These are phyloP conservation scores for Heterodera schachtii DNA, from an alignment of 1,140 invertebrate species.

Conservation along the genomic window DNA sequence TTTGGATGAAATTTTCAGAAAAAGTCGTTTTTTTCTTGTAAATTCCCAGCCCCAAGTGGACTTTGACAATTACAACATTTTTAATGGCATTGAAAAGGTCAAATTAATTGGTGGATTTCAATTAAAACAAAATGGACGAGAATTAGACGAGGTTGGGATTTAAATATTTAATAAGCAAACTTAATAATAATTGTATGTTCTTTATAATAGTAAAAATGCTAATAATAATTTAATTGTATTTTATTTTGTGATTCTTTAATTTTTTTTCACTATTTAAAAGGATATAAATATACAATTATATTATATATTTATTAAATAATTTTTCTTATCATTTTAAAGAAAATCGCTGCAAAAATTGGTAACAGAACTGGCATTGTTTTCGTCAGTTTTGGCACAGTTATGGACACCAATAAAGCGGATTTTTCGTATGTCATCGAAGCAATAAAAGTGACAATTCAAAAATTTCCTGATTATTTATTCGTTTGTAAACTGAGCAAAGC, in stretches of 20 bases:
- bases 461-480: conserved; percentile 43
- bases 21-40: not conserved
- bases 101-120: too few relatives aligned
- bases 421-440: conserved; percentile 3
- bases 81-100: not conserved
- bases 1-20: not conserved
- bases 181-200: not conserved
- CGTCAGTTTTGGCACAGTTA: not conserved
- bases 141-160: not conserved
- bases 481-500: conserved; percentile 37
- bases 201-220: not conserved
- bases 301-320: too few relatives aligned
- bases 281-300: too few relatives aligned
- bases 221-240: not conserved
- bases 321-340: too few relatives aligned
- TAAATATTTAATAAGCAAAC: not conserved
- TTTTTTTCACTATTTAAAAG: too few relatives aligned
- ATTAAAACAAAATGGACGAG: not conserved
- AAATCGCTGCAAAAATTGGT: too few relatives aligned
- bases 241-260: too few relatives aligned
- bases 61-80: not conserved
- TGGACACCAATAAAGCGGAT: not conserved
- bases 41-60: not conserved
- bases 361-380: not conserved
- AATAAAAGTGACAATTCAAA: conserved; percentile 39